Conservation (phyloP, 2,888 invertebrate genomes). For the Nemotelus pantherinus region DNA sequence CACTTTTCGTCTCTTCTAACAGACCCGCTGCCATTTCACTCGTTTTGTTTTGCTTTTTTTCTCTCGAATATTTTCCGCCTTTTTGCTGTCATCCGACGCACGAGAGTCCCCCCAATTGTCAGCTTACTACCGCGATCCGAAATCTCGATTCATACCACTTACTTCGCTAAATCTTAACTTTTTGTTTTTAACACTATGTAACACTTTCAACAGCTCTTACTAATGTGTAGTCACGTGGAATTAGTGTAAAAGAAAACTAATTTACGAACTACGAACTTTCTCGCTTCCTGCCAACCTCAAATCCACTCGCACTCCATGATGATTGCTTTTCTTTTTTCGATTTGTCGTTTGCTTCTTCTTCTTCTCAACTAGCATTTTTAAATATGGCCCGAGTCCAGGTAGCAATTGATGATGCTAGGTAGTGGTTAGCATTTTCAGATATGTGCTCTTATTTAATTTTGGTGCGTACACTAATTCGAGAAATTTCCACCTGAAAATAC, state of each 20-base stretch:
- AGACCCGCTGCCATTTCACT: conserved; percentile 40
- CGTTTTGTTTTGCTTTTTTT: not conserved
- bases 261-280: not conserved
- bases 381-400: not conserved
- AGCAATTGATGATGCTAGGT: not conserved
- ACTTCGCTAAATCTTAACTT: too few species aligned
- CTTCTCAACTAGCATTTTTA: not conserved
- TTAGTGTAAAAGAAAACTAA: not conserved
- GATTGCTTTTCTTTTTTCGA: not conserved
- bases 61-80: not conserved
- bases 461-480: not conserved
- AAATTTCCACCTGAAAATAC: not conserved
- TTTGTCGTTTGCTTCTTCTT: conserved; percentile 1
- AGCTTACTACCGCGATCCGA: too few species aligned
- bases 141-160: too few species aligned
- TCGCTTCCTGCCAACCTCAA: conserved; percentile 14
- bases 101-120: not conserved
- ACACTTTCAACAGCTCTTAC: too few species aligned
- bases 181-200: too few species aligned
- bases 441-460: not conserved
- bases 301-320: not conserved
- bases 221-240: too few species aligned
- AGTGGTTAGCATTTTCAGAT: too few species aligned
- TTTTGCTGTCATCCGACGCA: not conserved
- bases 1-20: conserved; percentile 43